phyloP scores from a whole-genome alignment of 2,797 vertebrate genomes.

The Xiphorhynchus erythropygius region DNA sequence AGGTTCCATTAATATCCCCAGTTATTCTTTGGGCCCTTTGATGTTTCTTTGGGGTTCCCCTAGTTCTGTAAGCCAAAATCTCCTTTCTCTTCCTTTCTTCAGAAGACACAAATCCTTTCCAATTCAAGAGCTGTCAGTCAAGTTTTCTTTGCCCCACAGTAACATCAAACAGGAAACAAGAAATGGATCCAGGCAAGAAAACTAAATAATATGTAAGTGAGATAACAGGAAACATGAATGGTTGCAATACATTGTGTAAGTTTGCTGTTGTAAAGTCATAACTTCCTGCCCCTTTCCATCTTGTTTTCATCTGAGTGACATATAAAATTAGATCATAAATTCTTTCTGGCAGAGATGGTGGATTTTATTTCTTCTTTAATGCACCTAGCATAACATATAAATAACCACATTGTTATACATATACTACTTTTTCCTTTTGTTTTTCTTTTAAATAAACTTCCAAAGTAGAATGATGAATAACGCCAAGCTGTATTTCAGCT shows the following conservation, averaged over 20 bases:
- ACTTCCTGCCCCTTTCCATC: neutral
- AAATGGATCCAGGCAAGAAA: neutral
- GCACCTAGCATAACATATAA: neutral
- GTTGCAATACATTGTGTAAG: neutral
- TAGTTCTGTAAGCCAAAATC: neutral
- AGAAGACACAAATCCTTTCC: neutral
- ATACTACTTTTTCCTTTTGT: neutral
- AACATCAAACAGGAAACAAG: neutral
- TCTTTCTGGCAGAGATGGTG: neutral
- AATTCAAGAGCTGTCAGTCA: neutral
- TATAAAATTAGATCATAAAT: neutral
- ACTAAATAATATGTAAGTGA: neutral
- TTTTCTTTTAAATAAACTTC: neutral
- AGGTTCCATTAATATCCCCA: neutral
- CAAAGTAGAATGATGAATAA: neutral
- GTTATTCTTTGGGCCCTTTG: neutral
- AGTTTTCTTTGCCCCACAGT: neutral
- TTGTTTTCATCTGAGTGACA: neutral
- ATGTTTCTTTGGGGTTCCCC: neutral
- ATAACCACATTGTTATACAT: neutral
- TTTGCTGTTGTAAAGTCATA: neutral
- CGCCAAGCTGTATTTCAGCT: neutral
- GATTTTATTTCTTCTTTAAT: neutral
- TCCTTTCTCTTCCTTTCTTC: neutral
- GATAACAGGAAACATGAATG: neutral